A percentile compares a stretch with the other conserved stretches of the same genome.
phyloP scores from a whole-genome alignment of 2,888 invertebrate species.

The Synanthedon formicaeformis region DNA sequence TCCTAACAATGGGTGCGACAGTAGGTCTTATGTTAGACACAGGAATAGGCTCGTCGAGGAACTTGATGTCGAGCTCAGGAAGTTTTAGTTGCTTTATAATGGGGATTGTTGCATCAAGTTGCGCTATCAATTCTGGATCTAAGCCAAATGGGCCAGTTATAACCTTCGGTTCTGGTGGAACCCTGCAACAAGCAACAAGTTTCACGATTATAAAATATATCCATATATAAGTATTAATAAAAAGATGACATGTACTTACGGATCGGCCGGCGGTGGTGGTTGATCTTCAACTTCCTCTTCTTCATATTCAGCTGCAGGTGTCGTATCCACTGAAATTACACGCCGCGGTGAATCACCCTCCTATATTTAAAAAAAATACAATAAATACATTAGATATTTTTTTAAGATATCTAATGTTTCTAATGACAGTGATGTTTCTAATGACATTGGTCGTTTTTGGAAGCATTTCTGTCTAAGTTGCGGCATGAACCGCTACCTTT shows the following conservation, averaged over 20 bases:
- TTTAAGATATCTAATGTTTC: background rate
- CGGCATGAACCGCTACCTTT: too few species aligned
- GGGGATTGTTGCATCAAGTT: slow-evolving; percentile 72
- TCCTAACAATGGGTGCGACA: slow-evolving; percentile 27
- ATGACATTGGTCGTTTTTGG: too few species aligned
- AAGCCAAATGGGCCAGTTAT: slow-evolving; percentile 82
- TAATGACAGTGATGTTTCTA: too few species aligned
- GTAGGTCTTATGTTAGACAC: slow-evolving; percentile 34
- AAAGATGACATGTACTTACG: slow-evolving; percentile 16
- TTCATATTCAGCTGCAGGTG: slow-evolving; percentile 36
- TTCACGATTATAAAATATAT: background rate
- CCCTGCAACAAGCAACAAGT: slow-evolving; percentile 23
- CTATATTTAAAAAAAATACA: background rate
- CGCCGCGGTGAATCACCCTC: slow-evolving; percentile 24
- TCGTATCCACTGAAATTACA: slow-evolving; percentile 35
- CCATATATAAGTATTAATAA: background rate
- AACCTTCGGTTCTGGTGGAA: slow-evolving; percentile 51
- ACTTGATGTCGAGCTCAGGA: slow-evolving; percentile 60
- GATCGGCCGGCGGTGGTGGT: slow-evolving; percentile 21
- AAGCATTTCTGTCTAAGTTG: too few species aligned
- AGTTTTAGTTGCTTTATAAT: slow-evolving; percentile 33
- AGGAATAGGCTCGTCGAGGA: slow-evolving; percentile 59
- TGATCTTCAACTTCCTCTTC: slow-evolving; percentile 48
- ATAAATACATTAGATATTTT: background rate
- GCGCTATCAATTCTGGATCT: slow-evolving; percentile 78